Base-by-base conservation (phyloP, 2,888 invertebrate species). In the Eubasilissa splendida region DNA sequence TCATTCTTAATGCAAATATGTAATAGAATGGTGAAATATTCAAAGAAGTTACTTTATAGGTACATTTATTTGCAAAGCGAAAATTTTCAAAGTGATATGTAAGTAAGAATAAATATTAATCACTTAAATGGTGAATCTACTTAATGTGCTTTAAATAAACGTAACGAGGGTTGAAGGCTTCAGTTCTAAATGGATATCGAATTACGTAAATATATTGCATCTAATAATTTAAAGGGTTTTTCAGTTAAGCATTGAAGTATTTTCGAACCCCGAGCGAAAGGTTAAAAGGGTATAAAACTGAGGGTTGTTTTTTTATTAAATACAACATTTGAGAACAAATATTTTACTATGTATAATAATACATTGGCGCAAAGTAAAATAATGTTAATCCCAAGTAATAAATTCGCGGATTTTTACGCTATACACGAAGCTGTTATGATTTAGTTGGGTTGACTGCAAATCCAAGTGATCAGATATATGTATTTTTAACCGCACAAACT, bases 141-240 rank as follows among this genome's bases (percentile, higher is more conserved):
- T 68, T 68, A 68, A 68, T 68, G 33, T 68, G 50, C 68, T 68
- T 50, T 50, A 68, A 68, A 68, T 50, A n/a, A 14, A 68, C 68
- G 3, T 9, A n/a, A 50, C 68, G 50, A 68, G 52, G 52, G 52
- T 50, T 12, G 63, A 68, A 68, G 50, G 14, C n/a, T n/a, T 50
- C 68, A 7, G 52, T 58, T 58, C 52, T 68, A 68, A 68, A 50
- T 68, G 68, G 68, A 50, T 52, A 68, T 68, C 50, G 68, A 68
- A 68, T 68, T 50, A n/a, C 63, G 42, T 22, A 76, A 76, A 76
- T 76, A 76, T 65, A 76, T 76, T 76, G 76, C 76, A 76, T 54
- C 76, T 76, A 76, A 76, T 76, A 66, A 65, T 76, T 76, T 65
- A 76, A 66, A 66, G 76, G 42, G 65, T 76, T 66, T 76, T 66